These are phyloP conservation scores for Xyrichtys novacula DNA, from an alignment of 2,797 vertebrate species.

Conservation along the genomic window DNA sequence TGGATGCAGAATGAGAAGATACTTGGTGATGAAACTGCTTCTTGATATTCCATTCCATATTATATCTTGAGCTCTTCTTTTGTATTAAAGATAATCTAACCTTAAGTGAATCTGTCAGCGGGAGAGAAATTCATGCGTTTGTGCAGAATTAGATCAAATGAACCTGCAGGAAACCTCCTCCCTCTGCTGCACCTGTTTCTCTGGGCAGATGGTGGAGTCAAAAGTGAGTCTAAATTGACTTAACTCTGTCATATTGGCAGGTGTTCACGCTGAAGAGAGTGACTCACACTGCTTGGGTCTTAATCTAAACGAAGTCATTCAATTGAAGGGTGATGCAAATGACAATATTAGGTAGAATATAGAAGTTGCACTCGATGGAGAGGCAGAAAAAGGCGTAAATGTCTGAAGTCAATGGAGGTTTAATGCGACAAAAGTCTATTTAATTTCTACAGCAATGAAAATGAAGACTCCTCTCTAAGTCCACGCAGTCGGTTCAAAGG, in stretches of 20 bases:
- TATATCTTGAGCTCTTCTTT: background rate
- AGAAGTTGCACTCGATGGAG: too few species aligned
- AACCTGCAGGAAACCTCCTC: slow-evolving; percentile 10
- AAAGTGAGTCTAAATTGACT: slow-evolving; percentile 32
- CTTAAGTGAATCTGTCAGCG: background rate
- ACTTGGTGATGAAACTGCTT: background rate
- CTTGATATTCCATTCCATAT: background rate
- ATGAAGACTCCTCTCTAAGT: background rate
- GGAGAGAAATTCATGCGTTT: background rate
- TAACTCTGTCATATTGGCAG: slow-evolving; percentile 36
- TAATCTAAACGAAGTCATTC: background rate
- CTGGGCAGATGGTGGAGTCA: slow-evolving; percentile 53
- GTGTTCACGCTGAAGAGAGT: background rate
- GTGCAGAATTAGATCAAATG: slow-evolving; percentile 12
- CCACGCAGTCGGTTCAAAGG: slow-evolving; percentile 1
- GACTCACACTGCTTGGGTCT: slow-evolving; percentile 1
- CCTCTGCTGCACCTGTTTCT: slow-evolving; percentile 5
- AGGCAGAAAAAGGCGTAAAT: background rate
- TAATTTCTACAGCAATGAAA: background rate
- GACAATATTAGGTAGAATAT: background rate
- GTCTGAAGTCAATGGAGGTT: background rate
- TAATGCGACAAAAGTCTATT: background rate
- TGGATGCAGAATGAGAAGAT: background rate
- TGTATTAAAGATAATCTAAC: background rate
- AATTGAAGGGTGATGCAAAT: background rate